Evolutionary conservation across 2,888 invertebrate species (phyloP), one percentile per base, ranked within the genome.

Genomic region (Noctua janthina): DNA sequence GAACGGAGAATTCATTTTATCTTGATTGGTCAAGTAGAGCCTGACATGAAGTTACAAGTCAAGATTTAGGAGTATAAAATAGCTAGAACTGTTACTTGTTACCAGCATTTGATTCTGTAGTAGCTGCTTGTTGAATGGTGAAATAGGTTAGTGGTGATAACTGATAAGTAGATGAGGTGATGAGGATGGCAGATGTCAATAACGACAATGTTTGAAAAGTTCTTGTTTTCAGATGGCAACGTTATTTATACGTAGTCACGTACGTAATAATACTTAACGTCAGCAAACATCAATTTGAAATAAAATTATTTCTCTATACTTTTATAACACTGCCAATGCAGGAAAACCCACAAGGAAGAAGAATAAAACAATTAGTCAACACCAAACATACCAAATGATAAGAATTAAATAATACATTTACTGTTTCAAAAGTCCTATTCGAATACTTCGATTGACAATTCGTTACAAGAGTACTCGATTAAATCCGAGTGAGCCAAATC

Each of bases 291-390:
- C 17, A 3, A 29, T 43, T 35, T n/a, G 0, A 64, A 62, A 64
- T 20, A 56, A 66, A 66, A n/a, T 46, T 68, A 68, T 68, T 43
- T 76, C 46, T 68, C 46, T 54, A 46, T 23, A 29, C 29, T 64
- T 79, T 69, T 49, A 20, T 62, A 62, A 56, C 62, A 69, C 17
- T 49, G 39, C 62, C 15, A 49, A 62, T 46, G 73, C 68, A 64
- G 81, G 82, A 69, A 85, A 82, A 81, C 1, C 4, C 35, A 69
- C 17, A 46, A 79, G 82, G 82, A 82, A 64, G 54, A 23, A 64
- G n/a, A 54, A 39, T 68, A 35, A 67, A 64, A 49, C 29, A 72
- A 80, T 85, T 68, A 85, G 56, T 85, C 72, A 85, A 49, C 82
- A 68, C 20, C 15, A 43, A 43, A 43, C 43, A 43, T 43, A 43